Base-by-base conservation (phyloP, 2,113 vertebrate genomes). In the Sander lucioperca region DNA sequence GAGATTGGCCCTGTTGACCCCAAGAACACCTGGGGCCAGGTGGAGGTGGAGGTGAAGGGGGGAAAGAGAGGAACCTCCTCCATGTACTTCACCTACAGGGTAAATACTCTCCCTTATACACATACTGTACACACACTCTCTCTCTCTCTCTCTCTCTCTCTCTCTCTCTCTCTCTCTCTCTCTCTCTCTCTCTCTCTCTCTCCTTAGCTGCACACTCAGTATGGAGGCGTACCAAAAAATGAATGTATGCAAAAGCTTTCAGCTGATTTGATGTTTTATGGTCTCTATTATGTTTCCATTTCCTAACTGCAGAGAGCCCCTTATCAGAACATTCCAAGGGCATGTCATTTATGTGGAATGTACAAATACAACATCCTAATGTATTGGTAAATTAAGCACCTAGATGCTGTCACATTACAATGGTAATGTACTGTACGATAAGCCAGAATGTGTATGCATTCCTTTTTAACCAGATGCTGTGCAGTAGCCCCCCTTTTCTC, bases 31-130 rank as follows among this genome's bases (percentile, higher is more conserved):
- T 64, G 64, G 86, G 93, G 94, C 30, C 57, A 72, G n/a, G 94
- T 96, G 73, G 74, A 91, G 48, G 91, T 95, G 57, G 83, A 88
- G 71, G 91, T 95, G 66, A 88, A 87, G 53, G 93, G 93, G 1
- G 92, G 81, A 3, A 95, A 93, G 75, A 93, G 0, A 79, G 95
- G 95, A 82, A 91, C 54, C 7, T 96, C 94, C 18, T 59, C 86
- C 14, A 47, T 92, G 12, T 1, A 5, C 48, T 96, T 96, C 86
- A 94, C 92, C 47, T 96, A 95, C 88, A 92, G 92, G 89, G 95
- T 96, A 93, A 90, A 82, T 69, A 51, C 16, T 12, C 33, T 59
- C 30, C 6, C 65, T 13, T 1, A 23, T 54, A n/a, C 33, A 23
- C 39, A 33, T 33, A 59, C 47, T 11, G 39, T 43, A 11, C 67